Conservation (phyloP, 2,113 vertebrate species). For the Syrrhaptes paradoxus region DNA sequence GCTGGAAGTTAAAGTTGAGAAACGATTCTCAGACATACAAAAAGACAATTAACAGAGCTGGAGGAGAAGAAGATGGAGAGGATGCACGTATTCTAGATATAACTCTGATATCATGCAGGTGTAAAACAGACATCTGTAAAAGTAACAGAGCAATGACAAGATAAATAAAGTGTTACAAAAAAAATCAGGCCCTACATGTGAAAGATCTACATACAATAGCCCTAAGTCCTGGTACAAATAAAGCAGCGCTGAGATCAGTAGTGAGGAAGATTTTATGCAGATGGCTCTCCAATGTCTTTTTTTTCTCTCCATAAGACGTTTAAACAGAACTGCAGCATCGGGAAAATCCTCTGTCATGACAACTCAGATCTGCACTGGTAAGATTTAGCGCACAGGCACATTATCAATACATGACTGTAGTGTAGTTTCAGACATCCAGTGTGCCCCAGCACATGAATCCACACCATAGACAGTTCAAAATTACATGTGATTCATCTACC, state of each 20-base stretch:
- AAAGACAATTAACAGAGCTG: neutral
- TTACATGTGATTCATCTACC: neutral
- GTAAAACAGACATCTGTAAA: neutral
- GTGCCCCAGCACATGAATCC: neutral
- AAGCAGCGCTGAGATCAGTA: neutral
- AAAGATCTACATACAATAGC: neutral
- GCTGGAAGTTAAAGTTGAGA: neutral
- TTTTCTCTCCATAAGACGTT: neutral
- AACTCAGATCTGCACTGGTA: neutral
- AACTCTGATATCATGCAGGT: neutral
- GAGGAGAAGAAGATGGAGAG: neutral
- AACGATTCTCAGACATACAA: neutral
- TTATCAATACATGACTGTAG: rapidly evolving
- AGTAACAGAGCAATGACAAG: neutral
- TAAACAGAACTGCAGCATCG: neutral
- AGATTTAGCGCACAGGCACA: neutral
- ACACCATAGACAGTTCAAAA: neutral
- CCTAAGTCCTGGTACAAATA: neutral
- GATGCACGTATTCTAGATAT: neutral
- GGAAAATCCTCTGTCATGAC: neutral
- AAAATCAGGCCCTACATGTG: neutral
- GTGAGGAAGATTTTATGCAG: neutral
- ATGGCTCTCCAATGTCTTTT: neutral
- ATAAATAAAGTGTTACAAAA: neutral
- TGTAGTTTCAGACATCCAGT: neutral